phyloP scores from a whole-genome alignment of 2,113 vertebrate species.

The Atrichornis clamosus region DNA sequence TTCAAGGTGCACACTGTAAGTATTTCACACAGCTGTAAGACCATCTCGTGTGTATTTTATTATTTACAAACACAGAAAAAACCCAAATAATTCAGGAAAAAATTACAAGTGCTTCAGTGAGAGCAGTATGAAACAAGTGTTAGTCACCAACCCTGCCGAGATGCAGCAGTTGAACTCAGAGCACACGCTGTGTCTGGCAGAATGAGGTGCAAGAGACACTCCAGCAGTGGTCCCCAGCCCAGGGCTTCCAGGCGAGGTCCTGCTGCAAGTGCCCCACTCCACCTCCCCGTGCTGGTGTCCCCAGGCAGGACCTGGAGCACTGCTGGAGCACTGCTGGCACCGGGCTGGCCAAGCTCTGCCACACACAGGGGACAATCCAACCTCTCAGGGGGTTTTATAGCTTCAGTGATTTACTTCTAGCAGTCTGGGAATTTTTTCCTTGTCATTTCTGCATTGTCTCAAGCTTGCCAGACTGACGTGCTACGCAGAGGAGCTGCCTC shows the following conservation, averaged over 20 bases:
- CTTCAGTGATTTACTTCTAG: background rate
- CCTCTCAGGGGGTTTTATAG: background rate
- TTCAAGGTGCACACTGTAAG: background rate
- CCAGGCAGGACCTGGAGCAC: background rate
- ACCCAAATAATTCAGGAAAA: background rate
- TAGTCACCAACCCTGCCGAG: background rate
- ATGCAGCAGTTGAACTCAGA: background rate
- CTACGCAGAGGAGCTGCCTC: background rate
- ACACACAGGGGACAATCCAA: constrained; percentile 1
- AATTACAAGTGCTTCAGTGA: background rate
- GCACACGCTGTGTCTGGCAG: background rate
- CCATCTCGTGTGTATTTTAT: background rate
- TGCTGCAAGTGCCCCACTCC: background rate
- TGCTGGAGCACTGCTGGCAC: background rate
- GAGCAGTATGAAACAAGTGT: background rate
- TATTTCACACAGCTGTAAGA: background rate
- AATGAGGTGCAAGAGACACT: background rate
- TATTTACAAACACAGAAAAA: background rate
- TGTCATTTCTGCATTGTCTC: background rate
- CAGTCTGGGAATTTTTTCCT: background rate
- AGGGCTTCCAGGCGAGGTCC: background rate
- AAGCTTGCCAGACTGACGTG: background rate
- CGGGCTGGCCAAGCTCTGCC: background rate
- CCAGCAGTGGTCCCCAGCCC: background rate
- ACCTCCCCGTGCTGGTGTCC: background rate